phyloP scores from a whole-genome alignment of 2,888 invertebrate species.

The Prenolepis imparis region DNA sequence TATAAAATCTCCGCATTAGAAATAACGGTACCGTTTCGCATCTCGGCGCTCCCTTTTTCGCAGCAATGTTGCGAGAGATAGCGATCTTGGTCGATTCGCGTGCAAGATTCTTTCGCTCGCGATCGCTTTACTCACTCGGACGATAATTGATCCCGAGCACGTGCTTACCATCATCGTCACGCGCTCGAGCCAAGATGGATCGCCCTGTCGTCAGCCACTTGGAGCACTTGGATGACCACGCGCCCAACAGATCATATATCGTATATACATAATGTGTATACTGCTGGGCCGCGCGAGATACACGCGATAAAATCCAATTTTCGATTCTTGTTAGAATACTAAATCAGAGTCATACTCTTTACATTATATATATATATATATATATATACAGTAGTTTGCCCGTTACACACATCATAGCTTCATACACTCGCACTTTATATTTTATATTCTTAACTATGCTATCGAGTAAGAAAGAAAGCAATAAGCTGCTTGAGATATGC shows the following conservation, averaged over 20 bases:
- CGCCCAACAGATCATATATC: slow-evolving; percentile 9
- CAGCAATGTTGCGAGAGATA: background rate
- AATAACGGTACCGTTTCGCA: background rate
- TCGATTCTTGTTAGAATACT: background rate
- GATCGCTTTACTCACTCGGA: slow-evolving; percentile 65
- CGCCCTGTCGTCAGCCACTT: slow-evolving; percentile 33
- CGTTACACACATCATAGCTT: background rate
- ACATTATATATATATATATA: background rate
- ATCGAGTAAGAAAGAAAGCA: background rate
- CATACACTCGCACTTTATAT: background rate
- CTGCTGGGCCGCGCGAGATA: background rate
- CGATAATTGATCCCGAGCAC: slow-evolving; percentile 78
- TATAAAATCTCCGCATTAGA: background rate
- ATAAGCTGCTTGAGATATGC: no score
- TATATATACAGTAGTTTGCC: background rate
- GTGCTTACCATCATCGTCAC: slow-evolving; percentile 73
- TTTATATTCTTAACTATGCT: background rate
- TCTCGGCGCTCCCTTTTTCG: background rate
- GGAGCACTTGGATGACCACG: slow-evolving; percentile 38
- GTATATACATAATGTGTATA: background rate
- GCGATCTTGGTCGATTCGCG: slow-evolving; percentile 49
- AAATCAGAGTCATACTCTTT: background rate
- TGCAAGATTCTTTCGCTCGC: slow-evolving; percentile 70
- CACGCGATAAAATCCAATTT: background rate
- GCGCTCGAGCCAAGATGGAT: slow-evolving; percentile 61